Conservation (phyloP, 2,888 invertebrate genomes). For the Caenorhabditis panamensis region DNA sequence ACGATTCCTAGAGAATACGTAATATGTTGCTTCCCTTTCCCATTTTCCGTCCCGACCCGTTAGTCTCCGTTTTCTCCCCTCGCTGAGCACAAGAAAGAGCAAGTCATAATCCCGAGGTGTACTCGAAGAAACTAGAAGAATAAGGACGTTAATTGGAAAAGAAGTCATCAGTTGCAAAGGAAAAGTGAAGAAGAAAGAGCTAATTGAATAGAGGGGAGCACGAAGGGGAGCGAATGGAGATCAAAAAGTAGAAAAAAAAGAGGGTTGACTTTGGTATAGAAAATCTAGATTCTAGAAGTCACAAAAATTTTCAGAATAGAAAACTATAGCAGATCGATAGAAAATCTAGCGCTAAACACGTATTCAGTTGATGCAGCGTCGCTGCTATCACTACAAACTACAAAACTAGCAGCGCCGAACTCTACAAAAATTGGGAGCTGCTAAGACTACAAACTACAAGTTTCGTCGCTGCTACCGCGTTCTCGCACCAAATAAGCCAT, state of each 20-base stretch:
- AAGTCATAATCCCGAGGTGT: slow-evolving; percentile 50
- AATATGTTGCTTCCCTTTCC: slow-evolving; percentile 23
- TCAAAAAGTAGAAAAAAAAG: neutral
- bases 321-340: no score
- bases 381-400: no score
- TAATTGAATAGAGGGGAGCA: slow-evolving; percentile 33
- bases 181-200: slow-evolving; percentile 12
- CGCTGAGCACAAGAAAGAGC: neutral
- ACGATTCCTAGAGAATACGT: slow-evolving; percentile 34
- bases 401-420: neutral
- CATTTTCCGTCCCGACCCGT: neutral
- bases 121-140: slow-evolving; percentile 20
- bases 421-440: neutral
- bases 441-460: neutral
- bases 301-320: no score
- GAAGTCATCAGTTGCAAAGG: slow-evolving; percentile 25
- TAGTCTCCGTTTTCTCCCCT: slow-evolving; percentile 11
- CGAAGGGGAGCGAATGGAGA: neutral
- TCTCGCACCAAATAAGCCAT: neutral
- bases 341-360: no score
- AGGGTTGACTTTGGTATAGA: no score
- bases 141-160: slow-evolving; percentile 55
- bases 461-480: neutral
- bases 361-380: no score
- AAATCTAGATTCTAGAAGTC: no score